Percentiles rank a stretch among this genome's conserved stretches.
Evolutionary conservation across 2,797 vertebrate species (phyloP).

Genomic region (Aselliscus stoliczkanus): DNA sequence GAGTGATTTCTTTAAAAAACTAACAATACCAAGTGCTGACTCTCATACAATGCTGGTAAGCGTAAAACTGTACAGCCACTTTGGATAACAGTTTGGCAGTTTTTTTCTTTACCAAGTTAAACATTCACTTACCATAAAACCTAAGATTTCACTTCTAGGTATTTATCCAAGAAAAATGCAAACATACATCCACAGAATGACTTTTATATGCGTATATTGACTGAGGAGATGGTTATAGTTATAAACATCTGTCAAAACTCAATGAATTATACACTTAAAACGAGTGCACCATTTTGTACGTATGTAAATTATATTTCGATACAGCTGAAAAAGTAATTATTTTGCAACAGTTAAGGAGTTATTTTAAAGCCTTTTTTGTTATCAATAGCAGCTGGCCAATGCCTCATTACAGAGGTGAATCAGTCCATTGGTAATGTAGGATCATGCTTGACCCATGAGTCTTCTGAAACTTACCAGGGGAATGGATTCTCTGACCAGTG

Average conservation of each 20-base stretch:
- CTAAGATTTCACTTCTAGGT: background rate
- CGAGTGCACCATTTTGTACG: background rate
- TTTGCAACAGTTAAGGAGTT: background rate
- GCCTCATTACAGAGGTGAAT: background rate
- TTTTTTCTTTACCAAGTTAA: background rate
- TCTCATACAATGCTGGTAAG: background rate
- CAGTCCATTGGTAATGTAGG: background rate
- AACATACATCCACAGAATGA: background rate
- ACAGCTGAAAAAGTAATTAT: background rate
- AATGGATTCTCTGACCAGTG: background rate
- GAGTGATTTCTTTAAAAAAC: background rate
- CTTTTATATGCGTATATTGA: background rate
- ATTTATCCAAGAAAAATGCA: constrained; percentile 8
- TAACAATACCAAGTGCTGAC: background rate
- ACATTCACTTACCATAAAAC: background rate
- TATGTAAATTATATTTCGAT: background rate
- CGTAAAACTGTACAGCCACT: background rate
- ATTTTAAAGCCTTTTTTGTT: background rate
- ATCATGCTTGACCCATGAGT: background rate
- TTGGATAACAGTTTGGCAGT: background rate
- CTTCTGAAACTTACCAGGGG: background rate
- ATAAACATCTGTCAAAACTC: background rate
- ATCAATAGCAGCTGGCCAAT: background rate
- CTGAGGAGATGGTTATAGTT: background rate
- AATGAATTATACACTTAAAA: background rate